Evolutionary conservation across 2,113 vertebrate species (phyloP).

Genomic region (Centropus unirufus): DNA sequence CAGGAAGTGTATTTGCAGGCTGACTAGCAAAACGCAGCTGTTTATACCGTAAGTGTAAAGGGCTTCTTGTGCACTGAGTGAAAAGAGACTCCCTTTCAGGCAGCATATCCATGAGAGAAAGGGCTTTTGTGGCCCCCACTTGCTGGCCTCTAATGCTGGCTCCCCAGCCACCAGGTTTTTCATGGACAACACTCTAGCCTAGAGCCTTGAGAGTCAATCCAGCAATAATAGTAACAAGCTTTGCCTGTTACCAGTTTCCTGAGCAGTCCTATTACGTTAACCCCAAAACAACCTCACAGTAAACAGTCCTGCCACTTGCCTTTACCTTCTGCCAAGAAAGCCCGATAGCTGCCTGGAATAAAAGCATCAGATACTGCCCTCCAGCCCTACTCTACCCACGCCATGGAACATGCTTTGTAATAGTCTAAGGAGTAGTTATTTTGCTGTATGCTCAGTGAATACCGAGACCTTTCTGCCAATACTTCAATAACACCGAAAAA

Average conservation of each 20-base stretch:
- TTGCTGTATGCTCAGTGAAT: not conserved
- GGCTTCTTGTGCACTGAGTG: fast-evolving
- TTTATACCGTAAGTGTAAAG: not conserved
- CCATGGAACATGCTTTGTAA: not conserved
- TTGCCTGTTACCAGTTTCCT: not conserved
- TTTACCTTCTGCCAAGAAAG: not conserved
- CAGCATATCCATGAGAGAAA: not conserved
- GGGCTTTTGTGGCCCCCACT: not conserved
- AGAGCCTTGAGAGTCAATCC: not conserved
- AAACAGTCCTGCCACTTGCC: not conserved
- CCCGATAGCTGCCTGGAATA: not conserved
- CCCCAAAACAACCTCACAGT: not conserved
- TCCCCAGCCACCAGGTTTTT: not conserved
- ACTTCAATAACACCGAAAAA: not conserved
- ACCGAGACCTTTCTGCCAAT: not conserved
- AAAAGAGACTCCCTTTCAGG: not conserved
- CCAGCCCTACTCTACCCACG: not conserved
- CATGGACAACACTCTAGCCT: not conserved
- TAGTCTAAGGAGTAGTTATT: not conserved
- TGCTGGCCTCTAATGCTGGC: not conserved
- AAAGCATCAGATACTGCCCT: not conserved
- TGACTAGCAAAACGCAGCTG: not conserved
- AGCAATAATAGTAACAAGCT: not conserved
- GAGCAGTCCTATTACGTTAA: not conserved
- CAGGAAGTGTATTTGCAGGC: not conserved